phyloP scores from a whole-genome alignment of 2,113 vertebrate genomes.

The Chrysochloris asiatica region DNA sequence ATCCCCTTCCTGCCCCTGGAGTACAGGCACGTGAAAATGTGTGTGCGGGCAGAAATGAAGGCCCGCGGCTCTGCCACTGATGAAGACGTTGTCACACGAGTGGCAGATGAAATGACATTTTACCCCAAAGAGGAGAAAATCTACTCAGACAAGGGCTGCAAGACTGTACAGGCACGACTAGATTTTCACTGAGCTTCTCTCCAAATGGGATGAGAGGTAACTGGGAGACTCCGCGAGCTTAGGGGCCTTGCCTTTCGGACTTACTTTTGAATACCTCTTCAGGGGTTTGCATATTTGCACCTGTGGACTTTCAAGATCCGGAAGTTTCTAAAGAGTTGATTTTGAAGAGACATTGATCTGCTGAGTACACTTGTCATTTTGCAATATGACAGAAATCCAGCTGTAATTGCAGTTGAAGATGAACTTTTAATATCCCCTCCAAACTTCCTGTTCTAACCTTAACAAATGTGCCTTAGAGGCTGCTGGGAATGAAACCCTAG shows the following conservation, averaged over 20 bases:
- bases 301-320: background rate
- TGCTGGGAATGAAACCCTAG: background rate
- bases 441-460: background rate
- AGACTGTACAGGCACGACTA: slow-evolving; percentile 91
- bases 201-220: accelerated
- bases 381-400: accelerated
- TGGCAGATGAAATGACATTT: slow-evolving; percentile 90
- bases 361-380: accelerated
- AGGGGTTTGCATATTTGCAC: slow-evolving; percentile 70
- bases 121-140: slow-evolving; percentile 91
- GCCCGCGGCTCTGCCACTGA: slow-evolving; percentile 71
- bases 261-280: slow-evolving; percentile 44
- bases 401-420: background rate
- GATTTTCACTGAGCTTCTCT: slow-evolving; percentile 84
- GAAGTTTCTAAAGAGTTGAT: background rate
- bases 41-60: slow-evolving; percentile 88
- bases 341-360: background rate
- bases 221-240: background rate
- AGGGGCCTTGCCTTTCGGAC: background rate
- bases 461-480: slow-evolving; percentile 37
- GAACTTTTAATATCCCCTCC: background rate
- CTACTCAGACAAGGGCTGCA: slow-evolving; percentile 95
- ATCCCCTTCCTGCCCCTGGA: slow-evolving; percentile 97
- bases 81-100: slow-evolving; percentile 78
- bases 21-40: slow-evolving; percentile 91